A percentile compares a stretch with the other conserved stretches of the same genome.
Conservation (phyloP, 2,113 vertebrate species). For the Baryphthengus martii region DNA sequence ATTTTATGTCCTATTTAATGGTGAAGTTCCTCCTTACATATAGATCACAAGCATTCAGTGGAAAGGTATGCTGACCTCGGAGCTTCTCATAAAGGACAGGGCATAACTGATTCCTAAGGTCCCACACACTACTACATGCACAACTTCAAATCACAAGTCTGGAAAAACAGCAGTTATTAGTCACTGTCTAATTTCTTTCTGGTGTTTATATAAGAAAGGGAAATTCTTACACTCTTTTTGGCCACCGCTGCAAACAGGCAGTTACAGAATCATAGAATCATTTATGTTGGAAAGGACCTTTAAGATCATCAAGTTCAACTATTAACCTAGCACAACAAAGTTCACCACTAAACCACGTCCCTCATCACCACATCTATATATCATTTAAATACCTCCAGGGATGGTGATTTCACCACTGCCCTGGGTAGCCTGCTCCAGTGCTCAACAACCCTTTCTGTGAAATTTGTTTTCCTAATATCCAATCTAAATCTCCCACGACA, state of each 20-base stretch:
- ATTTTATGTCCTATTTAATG: not conserved
- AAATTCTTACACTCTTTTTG: not conserved
- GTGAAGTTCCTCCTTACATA: not conserved
- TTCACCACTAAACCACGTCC: not conserved
- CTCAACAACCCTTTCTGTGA: not conserved
- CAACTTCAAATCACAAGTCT: not conserved
- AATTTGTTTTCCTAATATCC: not conserved
- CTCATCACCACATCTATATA: not conserved
- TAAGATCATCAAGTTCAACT: not conserved
- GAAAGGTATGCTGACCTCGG: not conserved
- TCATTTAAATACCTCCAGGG: too few species aligned
- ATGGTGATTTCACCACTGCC: too few species aligned
- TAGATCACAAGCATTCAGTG: fast-evolving
- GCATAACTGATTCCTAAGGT: not conserved
- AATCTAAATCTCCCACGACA: not conserved
- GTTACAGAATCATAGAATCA: fast-evolving
- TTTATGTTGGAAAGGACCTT: not conserved
- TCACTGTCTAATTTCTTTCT: not conserved
- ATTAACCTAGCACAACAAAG: not conserved
- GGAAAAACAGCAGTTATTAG: too few species aligned
- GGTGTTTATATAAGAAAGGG: not conserved
- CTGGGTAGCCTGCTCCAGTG: not conserved
- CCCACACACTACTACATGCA: not conserved
- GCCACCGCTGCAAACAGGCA: not conserved
- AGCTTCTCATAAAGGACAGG: not conserved